phyloP scores from a whole-genome alignment of 2,888 invertebrate species.

The Melieria crassipennis region DNA sequence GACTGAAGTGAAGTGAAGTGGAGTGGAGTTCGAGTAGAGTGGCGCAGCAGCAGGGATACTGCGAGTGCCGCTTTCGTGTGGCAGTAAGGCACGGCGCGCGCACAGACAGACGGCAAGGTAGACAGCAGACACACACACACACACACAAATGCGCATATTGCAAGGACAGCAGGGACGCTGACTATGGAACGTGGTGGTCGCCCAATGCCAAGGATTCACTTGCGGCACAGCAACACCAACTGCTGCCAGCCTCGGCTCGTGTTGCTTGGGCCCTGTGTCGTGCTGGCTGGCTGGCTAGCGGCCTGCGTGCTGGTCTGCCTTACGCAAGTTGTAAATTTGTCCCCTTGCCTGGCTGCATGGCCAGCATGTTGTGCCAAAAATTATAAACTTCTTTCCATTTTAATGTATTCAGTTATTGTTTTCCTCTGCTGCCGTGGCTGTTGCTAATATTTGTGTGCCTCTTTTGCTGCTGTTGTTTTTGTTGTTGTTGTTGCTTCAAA shows the following conservation, averaged over 20 bases:
- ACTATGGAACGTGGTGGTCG: too few species aligned
- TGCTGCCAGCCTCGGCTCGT: background rate
- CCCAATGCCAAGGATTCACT: too few species aligned
- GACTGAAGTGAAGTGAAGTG: slow-evolving; percentile 12
- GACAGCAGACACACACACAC: background rate
- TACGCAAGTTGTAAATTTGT: background rate
- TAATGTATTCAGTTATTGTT: slow-evolving; percentile 28
- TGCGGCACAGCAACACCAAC: too few species aligned
- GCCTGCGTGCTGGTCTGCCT: background rate
- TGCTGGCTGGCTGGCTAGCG: too few species aligned
- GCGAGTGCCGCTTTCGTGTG: too few species aligned
- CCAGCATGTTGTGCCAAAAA: slow-evolving; percentile 29
- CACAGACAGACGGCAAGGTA: background rate
- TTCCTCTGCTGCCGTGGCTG: background rate
- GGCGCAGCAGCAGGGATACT: slow-evolving; percentile 1
- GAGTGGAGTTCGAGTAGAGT: slow-evolving; percentile 13
- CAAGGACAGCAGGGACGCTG: too few species aligned
- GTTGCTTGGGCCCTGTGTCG: background rate
- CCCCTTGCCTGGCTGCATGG: background rate
- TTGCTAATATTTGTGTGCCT: background rate
- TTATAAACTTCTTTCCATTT: slow-evolving; percentile 32
- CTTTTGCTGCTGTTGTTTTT: background rate
- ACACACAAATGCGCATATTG: too few species aligned
- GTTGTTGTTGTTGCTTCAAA: slow-evolving; percentile 1
- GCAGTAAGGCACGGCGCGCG: too few species aligned